Percentiles rank a stretch among this genome's conserved stretches.
Evolutionary conservation across 1,140 invertebrate genomes (phyloP).

Genomic region (Listronotus bonariensis): DNA sequence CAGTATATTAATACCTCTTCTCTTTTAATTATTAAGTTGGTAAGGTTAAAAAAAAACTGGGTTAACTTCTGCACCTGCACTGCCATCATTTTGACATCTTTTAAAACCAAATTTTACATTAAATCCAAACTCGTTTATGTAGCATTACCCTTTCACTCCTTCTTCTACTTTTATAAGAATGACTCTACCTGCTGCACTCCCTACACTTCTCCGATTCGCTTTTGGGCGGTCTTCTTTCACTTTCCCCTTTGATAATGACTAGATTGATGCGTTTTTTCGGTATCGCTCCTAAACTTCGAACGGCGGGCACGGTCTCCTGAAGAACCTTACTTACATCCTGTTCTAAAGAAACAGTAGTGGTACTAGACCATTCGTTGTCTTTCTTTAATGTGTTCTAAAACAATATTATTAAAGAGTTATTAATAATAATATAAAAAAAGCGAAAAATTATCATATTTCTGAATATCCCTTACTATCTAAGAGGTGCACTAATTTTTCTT

Average conservation of each 20-base stretch:
- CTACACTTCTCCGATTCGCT: conserved; percentile 52
- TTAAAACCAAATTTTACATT: too few relatives aligned
- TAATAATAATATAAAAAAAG: not conserved
- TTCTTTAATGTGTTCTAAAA: conserved; percentile 55
- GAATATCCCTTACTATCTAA: too few relatives aligned
- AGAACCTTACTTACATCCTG: conserved; percentile 58
- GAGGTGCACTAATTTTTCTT: too few relatives aligned
- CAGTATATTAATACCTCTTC: too few relatives aligned
- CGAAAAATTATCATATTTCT: too few relatives aligned
- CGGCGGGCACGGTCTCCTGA: conserved; percentile 49
- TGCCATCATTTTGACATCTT: too few relatives aligned
- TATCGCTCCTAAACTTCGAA: conserved; percentile 70
- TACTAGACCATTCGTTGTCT: conserved; percentile 61
- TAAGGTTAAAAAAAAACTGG: too few relatives aligned
- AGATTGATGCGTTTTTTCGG: conserved; percentile 64
- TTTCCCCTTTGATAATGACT: conserved; percentile 33
- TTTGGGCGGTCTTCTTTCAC: conserved; percentile 46
- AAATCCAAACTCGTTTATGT: too few relatives aligned
- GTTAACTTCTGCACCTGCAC: too few relatives aligned
- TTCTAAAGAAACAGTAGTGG: conserved; percentile 61
- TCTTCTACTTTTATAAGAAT: conserved; percentile 1
- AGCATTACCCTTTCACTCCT: too few relatives aligned
- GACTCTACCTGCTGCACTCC: conserved; percentile 41
- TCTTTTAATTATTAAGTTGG: too few relatives aligned
- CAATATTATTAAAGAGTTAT: too few relatives aligned